Percentiles rank a stretch among this genome's conserved stretches.
Evolutionary conservation across 2,797 vertebrate species (phyloP).

Genomic region (Urophycis tenuis): DNA sequence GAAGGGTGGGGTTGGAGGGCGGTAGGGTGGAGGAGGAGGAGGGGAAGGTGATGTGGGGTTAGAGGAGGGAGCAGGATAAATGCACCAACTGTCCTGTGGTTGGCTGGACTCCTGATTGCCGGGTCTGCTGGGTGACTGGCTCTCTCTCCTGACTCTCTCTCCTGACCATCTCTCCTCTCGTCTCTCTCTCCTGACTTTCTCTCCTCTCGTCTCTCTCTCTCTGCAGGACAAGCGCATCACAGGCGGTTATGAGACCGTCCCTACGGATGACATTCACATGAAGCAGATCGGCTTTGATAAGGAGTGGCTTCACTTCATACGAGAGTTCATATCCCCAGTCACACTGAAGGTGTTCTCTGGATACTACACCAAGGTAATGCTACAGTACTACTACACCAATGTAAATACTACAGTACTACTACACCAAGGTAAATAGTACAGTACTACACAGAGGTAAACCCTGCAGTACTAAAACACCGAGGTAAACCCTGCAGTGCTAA

Average conservation of each 20-base stretch:
- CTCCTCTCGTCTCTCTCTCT: conserved; percentile 18
- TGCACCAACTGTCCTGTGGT: too few species aligned
- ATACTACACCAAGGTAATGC: conserved; percentile 89
- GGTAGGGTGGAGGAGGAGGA: neutral
- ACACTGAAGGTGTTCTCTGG: conserved; percentile 95
- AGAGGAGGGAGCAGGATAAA: too few species aligned
- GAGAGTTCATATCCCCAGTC: conserved; percentile 93
- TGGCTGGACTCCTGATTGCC: too few species aligned
- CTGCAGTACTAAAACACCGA: too few species aligned
- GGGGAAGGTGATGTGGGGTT: too few species aligned
- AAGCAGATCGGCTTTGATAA: conserved; percentile 86
- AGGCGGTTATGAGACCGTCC: conserved; percentile 96
- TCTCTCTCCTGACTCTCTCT: neutral
- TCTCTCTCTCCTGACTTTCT: neutral
- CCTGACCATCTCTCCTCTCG: neutral
- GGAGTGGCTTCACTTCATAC: conserved; percentile 96
- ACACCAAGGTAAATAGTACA: neutral
- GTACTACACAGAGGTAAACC: too few species aligned
- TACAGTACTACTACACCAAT: neutral
- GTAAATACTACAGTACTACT: neutral
- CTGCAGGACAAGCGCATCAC: conserved; percentile 87
- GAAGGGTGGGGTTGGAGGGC: too few species aligned
- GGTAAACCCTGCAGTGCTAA: too few species aligned
- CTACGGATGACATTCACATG: conserved; percentile 98
- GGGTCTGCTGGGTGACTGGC: too few species aligned